Evolutionary conservation across 2,888 invertebrate species (phyloP).

Genomic region (Hemithea aestivaria): DNA sequence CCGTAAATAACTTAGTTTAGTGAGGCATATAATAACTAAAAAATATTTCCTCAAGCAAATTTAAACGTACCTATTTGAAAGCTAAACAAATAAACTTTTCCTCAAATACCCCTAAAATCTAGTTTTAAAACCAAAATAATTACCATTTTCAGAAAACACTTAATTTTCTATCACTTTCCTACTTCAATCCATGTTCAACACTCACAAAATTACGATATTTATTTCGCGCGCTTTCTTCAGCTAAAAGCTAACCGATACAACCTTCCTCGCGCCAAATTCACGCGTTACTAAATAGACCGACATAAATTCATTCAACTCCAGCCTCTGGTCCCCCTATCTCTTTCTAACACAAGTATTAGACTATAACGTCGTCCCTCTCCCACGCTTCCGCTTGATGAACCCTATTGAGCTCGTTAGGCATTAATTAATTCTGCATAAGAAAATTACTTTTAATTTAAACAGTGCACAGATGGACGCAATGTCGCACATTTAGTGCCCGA

Average conservation of each 20-base stretch:
- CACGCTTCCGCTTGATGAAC: slow-evolving; percentile 75
- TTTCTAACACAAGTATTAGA: slow-evolving; percentile 30
- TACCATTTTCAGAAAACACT: slow-evolving; percentile 9
- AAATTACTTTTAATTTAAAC: slow-evolving; percentile 78
- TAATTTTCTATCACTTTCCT: slow-evolving; percentile 16
- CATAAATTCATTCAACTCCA: slow-evolving; percentile 78
- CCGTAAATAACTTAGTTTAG: too few relatives aligned
- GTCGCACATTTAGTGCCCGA: slow-evolving; percentile 9
- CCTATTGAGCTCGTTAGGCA: slow-evolving; percentile 79
- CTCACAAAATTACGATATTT: slow-evolving; percentile 29
- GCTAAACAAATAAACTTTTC: too few relatives aligned
- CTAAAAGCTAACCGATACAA: slow-evolving; percentile 37
- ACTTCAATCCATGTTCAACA: slow-evolving; percentile 25
- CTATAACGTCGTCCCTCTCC: slow-evolving; percentile 39
- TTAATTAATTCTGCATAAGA: slow-evolving; percentile 80
- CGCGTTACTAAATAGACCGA: slow-evolving; percentile 76
- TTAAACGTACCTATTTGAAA: too few relatives aligned
- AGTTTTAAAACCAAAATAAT: too few relatives aligned
- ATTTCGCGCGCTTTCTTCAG: slow-evolving; percentile 55
- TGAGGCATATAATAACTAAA: too few relatives aligned
- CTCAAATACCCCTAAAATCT: too few relatives aligned
- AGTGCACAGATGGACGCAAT: slow-evolving; percentile 64
- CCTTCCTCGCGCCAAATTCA: slow-evolving; percentile 75
- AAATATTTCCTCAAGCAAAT: too few relatives aligned
- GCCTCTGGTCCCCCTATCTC: slow-evolving; percentile 46